Evolutionary conservation across 2,888 invertebrate genomes (phyloP), one percentile per base, ranked within the genome.

Genomic region (Xanthia icteritia): DNA sequence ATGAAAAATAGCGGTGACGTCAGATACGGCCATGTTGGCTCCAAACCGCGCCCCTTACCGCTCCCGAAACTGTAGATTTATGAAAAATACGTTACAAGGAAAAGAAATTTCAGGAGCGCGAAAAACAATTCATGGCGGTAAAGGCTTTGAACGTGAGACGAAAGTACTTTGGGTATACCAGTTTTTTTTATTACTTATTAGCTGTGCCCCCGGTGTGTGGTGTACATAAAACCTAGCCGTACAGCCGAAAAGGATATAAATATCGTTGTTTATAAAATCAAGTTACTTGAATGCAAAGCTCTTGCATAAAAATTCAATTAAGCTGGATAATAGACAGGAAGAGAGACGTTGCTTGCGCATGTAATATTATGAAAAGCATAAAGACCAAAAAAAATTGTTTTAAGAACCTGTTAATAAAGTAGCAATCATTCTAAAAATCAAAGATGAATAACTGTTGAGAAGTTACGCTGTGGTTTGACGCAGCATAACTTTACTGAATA

Each of bases 1-100:
- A 82, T 89, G 87, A 90, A 85, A 88, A 82, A 89, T 86, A 72
- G 84, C 68, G 36, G 61, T 89, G 84, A 86, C 89, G 82, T 83
- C 83, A 83, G 69, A 3, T 15, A 31, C 64, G 58, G 78, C 78
- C 81, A 79, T 88, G 75, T 85, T 85, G 48, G 67, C 65, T 81
- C 77, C 8, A 67, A 77, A 83, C 82, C 83, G 82, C 83, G 74
- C 83, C 81, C 67, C 68, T 74, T 48, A 73, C 72, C 70, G 60
- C 83, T 81, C 81, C 81, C 71, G 68, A 75, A 79, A 39, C 76
- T 60, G 63, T 71, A 79, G 76, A 79, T 86, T 81, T 76, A 77
- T 76, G 66, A 86, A 84, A 83, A 75, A 66, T 15, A 69, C 61
- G 51, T 51, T 45, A 63, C 66, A 77, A 65, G 39, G 58, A 64